A percentile compares a stretch with the other conserved stretches of the same genome.
phyloP scores from a whole-genome alignment of 2,888 invertebrate species.

The Arctia plantaginis region DNA sequence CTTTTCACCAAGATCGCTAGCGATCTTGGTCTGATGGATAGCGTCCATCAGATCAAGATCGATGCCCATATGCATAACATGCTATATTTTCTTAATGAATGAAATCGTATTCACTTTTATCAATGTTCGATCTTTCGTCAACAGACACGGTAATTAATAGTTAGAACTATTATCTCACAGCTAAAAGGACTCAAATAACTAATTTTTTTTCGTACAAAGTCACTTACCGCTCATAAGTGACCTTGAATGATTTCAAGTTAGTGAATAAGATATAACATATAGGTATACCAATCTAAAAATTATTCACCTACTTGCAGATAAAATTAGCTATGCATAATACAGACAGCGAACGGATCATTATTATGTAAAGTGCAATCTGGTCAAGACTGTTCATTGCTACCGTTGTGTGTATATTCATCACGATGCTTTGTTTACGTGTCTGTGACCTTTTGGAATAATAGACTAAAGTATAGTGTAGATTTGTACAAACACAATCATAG shows the following conservation, averaged over 20 bases:
- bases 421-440: background rate
- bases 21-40: too few species aligned
- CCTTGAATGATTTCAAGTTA: too few species aligned
- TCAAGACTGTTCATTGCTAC: constrained; percentile 50
- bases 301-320: background rate
- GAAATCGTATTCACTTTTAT: too few species aligned
- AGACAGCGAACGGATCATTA: constrained; percentile 16
- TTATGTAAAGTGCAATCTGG: constrained; percentile 41
- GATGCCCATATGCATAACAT: too few species aligned
- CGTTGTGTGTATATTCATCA: constrained; percentile 10
- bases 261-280: background rate
- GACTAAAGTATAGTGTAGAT: background rate
- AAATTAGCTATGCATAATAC: background rate
- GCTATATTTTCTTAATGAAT: too few species aligned
- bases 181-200: too few species aligned
- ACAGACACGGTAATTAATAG: too few species aligned
- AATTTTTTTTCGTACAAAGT: too few species aligned
- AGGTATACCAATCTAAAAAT: background rate
- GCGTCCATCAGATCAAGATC: too few species aligned
- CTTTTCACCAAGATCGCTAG: too few species aligned
- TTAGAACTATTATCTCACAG: too few species aligned
- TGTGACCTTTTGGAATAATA: constrained; percentile 1
- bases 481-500: background rate
- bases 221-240: background rate
- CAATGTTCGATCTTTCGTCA: too few species aligned